Percentiles rank a stretch among this genome's conserved stretches.
Evolutionary conservation across 2,888 invertebrate genomes (phyloP).

Genomic region (Yponomeuta evonymella): DNA sequence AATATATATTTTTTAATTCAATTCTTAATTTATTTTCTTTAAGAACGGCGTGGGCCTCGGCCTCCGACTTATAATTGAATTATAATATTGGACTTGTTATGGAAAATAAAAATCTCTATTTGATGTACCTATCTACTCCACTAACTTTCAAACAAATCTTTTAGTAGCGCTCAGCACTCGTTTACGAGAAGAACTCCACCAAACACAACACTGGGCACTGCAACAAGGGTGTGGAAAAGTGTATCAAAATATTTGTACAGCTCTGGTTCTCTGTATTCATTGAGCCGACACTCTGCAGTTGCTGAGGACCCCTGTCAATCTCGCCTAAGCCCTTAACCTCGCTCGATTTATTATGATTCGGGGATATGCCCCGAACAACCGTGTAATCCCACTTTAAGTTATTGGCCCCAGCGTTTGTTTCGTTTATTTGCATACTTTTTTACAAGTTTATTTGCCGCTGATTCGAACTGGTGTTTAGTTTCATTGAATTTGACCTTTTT

Average conservation of each 20-base stretch:
- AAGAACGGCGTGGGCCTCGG: too few species aligned
- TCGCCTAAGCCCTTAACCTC: conserved; percentile 53
- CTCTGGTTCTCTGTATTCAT: not conserved
- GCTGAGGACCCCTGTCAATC: conserved; percentile 44
- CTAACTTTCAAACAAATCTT: too few species aligned
- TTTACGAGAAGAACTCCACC: too few species aligned
- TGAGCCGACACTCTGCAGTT: not conserved
- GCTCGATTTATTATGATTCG: conserved; percentile 61
- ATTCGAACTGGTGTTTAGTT: not conserved
- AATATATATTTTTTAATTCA: too few species aligned
- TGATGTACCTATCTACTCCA: too few species aligned
- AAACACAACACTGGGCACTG: too few species aligned
- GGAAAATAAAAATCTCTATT: too few species aligned
- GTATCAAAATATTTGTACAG: conserved; percentile 1
- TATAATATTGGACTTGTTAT: too few species aligned
- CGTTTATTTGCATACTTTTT: conserved; percentile 7
- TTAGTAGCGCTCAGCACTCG: too few species aligned
- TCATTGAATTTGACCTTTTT: not conserved
- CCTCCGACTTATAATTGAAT: too few species aligned
- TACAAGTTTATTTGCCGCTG: not conserved
- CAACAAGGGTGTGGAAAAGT: not conserved
- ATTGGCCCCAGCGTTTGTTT: conserved; percentile 11
- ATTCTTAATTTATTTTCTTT: too few species aligned
- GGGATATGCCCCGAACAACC: conserved; percentile 17
- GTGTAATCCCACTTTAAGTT: conserved; percentile 17